Base-by-base conservation (phyloP, 2,113 vertebrate genomes). In the Corynorhinus townsendii region DNA sequence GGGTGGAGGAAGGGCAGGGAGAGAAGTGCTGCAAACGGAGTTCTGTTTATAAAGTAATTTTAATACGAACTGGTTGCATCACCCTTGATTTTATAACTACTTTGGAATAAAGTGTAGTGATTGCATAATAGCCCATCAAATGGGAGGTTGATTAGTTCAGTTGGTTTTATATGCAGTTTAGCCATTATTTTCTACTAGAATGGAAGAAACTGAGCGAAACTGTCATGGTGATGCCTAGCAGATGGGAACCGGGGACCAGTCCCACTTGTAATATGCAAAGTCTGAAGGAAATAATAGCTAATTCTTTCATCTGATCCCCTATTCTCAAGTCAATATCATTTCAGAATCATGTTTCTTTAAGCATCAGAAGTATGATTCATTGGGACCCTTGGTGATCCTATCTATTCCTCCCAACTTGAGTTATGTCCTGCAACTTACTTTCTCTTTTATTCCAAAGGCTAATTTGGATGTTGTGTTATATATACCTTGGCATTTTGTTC, bases 61-160 rank as follows among this genome's bases (percentile, higher is more conserved):
- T 97, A 96, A 96, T 92, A 96, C 91, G 96, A 97, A 93, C 68
- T 94, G 91, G 84, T 95, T 90, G 40, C 86, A 79, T 96, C 38
- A 0, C 91, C 81, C 96, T 93, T 98, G 96, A 98, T 98, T 98
- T 98, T 96, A 97, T 97, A 98, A 98, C 97, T 96, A 96, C 89
- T 96, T 97, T 88, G 87, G 75, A 98, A 98, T 96, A 97, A 98
- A 97, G 76, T 94, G 62, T 95, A 96, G 93, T 98, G 96, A 98
- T 98, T 98, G 88, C 91, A 94, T 97, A 97, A 97, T 98, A 97
- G 81, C 49, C 92, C 71, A 96, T 97, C 96, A 97, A 97, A 98
- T 92, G 69, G 73, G 26, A 90, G 75, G 91, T 95, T 98, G 97
- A 97, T 98, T 98, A 97, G 94, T 97, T 97, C 96, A 97, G 92